Conservation (phyloP, 2,888 invertebrate genomes). For the Rhabditoides inermis region DNA sequence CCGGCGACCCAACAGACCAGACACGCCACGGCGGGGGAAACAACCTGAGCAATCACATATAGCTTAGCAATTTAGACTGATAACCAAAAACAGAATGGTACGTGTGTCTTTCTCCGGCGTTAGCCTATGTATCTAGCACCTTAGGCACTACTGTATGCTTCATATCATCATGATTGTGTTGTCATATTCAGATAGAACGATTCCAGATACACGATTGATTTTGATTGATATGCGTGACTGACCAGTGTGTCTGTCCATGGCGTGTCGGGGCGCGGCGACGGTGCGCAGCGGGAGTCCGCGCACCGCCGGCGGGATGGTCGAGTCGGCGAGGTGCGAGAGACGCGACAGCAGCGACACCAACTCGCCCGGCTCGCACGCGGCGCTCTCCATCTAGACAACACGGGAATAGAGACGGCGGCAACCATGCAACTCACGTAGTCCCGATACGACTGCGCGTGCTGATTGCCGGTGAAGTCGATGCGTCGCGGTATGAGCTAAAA, state of each 20-base stretch:
- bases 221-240: background rate
- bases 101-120: too few species aligned
- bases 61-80: too few species aligned
- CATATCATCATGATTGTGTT: too few species aligned
- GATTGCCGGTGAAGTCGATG: slow-evolving; percentile 10
- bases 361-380: too few species aligned
- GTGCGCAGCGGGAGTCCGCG: slow-evolving; percentile 1
- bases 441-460: slow-evolving; percentile 8
- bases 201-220: background rate
- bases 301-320: slow-evolving; percentile 13
- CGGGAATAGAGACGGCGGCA: background rate
- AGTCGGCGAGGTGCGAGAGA: slow-evolving; percentile 6
- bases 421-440: slow-evolving; percentile 16
- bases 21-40: too few species aligned
- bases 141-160: too few species aligned
- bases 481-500: slow-evolving; percentile 17
- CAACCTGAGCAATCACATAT: too few species aligned
- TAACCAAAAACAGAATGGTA: too few species aligned
- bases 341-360: slow-evolving; percentile 5
- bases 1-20: too few species aligned
- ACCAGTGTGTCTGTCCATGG: slow-evolving; percentile 3
- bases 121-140: too few species aligned
- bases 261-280: background rate
- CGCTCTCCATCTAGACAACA: too few species aligned
- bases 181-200: too few species aligned